Percentiles rank a stretch among this genome's conserved stretches.
phyloP scores from a whole-genome alignment of 2,113 vertebrate species.

The Antennarius striatus region DNA sequence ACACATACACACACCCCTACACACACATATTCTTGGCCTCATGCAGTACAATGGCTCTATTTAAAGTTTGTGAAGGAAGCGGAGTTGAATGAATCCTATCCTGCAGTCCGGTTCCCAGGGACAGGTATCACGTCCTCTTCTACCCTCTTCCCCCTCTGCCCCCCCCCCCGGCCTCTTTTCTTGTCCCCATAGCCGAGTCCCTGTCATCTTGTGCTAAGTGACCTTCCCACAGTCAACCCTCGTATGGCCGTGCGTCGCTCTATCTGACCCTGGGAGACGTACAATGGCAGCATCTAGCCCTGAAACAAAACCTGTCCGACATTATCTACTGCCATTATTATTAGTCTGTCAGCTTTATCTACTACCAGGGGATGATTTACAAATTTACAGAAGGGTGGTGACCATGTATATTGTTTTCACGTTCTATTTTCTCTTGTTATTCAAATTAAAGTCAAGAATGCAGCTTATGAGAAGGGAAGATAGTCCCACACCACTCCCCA shows the following conservation, averaged over 20 bases:
- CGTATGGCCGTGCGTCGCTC: constrained; percentile 29
- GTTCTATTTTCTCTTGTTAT: constrained; percentile 15
- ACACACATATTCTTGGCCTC: constrained; percentile 90
- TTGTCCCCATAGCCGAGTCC: constrained; percentile 49
- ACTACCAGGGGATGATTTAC: constrained; percentile 14
- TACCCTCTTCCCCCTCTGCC: constrained; percentile 86
- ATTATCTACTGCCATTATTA: constrained; percentile 53
- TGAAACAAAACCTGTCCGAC: constrained; percentile 30
- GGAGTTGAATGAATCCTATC: constrained; percentile 99
- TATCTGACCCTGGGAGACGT: constrained; percentile 41
- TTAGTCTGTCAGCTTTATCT: constrained; percentile 51
- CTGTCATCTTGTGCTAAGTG: constrained; percentile 53
- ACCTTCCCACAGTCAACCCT: constrained; percentile 72
- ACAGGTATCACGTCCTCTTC: constrained; percentile 91
- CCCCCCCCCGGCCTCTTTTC: constrained; percentile 71
- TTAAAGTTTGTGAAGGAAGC: constrained; percentile 97
- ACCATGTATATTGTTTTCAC: constrained; percentile 41
- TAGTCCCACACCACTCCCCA: background rate
- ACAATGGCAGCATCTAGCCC: constrained; percentile 29
- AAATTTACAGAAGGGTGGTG: constrained; percentile 11
- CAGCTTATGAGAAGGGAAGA: constrained; percentile 18
- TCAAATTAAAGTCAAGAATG: constrained; percentile 32
- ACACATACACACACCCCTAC: constrained; percentile 67
- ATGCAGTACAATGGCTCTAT: constrained; percentile 99
- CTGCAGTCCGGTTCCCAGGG: constrained; percentile 99